Percentiles rank a stretch among this genome's conserved stretches.
Evolutionary conservation across 2,113 vertebrate genomes (phyloP).

Genomic region (Dinomys branickii): DNA sequence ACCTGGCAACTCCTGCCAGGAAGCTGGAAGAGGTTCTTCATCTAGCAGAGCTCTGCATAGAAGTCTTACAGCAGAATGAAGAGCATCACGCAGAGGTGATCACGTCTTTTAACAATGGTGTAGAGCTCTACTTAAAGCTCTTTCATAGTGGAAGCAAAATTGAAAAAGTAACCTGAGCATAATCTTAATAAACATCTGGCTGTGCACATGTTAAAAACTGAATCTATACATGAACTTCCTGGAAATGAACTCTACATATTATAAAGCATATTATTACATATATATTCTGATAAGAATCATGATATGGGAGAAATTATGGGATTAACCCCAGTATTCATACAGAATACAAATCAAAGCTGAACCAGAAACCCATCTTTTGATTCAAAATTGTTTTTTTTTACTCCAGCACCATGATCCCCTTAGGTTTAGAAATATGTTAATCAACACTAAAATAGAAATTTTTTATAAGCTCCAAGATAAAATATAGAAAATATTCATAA

Average conservation of each 20-base stretch:
- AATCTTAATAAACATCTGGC: conserved; percentile 76
- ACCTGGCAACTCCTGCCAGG: conserved; percentile 89
- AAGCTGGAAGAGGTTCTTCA: conserved; percentile 94
- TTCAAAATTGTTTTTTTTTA: conserved; percentile 56
- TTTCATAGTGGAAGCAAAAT: conserved; percentile 64
- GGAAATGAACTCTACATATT: conserved; percentile 43
- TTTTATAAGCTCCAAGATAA: conserved; percentile 46
- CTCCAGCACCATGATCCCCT: conserved; percentile 22
- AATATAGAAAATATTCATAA: conserved; percentile 70
- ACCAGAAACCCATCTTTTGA: not conserved
- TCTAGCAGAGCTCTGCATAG: conserved; percentile 95
- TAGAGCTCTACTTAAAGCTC: conserved; percentile 29
- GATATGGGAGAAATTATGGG: not conserved
- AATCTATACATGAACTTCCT: conserved; percentile 77
- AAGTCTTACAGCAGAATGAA: conserved; percentile 98
- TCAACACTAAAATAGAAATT: conserved; percentile 58
- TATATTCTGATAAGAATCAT: not conserved
- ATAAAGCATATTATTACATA: not conserved
- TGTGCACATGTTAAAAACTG: conserved; percentile 75
- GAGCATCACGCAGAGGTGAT: conserved; percentile 97
- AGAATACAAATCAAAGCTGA: not conserved
- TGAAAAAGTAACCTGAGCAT: conserved; percentile 73
- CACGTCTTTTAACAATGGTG: conserved; percentile 55
- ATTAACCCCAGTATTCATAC: not conserved
- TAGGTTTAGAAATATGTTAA: conserved; percentile 65